Percentiles rank a stretch among this genome's conserved stretches.
Evolutionary conservation across 2,888 invertebrate species (phyloP).

Genomic region (Melangyna quadrimaculata): DNA sequence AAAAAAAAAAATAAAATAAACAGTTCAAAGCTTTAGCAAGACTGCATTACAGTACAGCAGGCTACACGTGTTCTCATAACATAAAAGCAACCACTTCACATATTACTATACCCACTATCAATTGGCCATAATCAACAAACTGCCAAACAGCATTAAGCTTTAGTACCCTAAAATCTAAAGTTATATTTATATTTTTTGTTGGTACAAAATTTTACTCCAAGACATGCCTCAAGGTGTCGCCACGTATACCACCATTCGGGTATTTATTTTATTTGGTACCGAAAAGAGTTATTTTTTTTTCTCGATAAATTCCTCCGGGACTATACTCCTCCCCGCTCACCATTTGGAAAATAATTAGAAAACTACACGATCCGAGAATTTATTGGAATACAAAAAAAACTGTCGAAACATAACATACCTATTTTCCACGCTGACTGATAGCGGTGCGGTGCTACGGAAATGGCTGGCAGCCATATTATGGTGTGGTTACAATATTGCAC

Average conservation of each 20-base stretch:
- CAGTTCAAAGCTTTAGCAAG: background rate
- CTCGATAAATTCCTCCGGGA: background rate
- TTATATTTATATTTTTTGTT: slow-evolving; percentile 18
- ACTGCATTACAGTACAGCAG: too few relatives aligned
- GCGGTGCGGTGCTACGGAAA: background rate
- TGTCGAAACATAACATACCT: slow-evolving; percentile 49
- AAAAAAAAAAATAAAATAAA: too few relatives aligned
- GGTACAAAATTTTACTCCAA: slow-evolving; percentile 17
- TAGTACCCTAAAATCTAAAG: slow-evolving; percentile 17
- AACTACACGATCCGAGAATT: slow-evolving; percentile 65
- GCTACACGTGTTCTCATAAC: slow-evolving; percentile 49
- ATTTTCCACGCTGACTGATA: slow-evolving; percentile 35
- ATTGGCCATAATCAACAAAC: slow-evolving; percentile 38
- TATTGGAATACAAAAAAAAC: slow-evolving; percentile 67
- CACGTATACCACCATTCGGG: background rate
- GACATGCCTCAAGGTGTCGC: slow-evolving; percentile 20
- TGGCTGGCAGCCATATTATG: background rate
- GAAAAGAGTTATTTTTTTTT: slow-evolving; percentile 26
- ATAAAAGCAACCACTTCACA: slow-evolving; percentile 32
- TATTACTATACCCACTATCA: slow-evolving; percentile 34
- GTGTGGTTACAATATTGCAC: slow-evolving; percentile 39
- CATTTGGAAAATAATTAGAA: slow-evolving; percentile 58
- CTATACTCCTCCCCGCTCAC: background rate
- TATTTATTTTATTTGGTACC: slow-evolving; percentile 31
- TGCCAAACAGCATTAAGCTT: slow-evolving; percentile 33